Evolutionary conservation across 2,113 vertebrate genomes (phyloP).

Genomic region (Bubo scandiacus): DNA sequence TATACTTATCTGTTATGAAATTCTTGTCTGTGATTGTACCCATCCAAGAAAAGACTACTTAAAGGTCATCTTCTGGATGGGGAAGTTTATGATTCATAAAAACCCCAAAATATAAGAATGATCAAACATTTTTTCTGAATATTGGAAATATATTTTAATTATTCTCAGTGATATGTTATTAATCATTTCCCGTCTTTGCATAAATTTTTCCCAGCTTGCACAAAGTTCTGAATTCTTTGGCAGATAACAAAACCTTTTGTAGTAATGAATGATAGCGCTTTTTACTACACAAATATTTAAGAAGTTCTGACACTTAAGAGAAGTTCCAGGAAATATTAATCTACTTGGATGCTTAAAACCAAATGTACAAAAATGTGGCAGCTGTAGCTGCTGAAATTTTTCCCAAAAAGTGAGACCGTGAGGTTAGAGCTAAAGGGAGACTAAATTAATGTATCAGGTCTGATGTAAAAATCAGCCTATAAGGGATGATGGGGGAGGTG

Average conservation of each 20-base stretch:
- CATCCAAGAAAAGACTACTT: background rate
- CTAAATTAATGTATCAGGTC: background rate
- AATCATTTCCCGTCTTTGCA: background rate
- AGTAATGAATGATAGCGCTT: background rate
- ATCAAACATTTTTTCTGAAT: background rate
- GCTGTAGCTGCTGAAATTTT: background rate
- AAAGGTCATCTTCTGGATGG: background rate
- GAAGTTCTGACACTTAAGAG: background rate
- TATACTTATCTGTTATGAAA: background rate
- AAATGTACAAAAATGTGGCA: background rate
- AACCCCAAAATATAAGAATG: background rate
- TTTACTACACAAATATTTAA: background rate
- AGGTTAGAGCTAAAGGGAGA: background rate
- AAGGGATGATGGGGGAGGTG: background rate
- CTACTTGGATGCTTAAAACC: background rate
- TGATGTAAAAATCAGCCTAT: background rate
- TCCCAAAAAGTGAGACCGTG: background rate
- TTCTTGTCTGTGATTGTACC: background rate
- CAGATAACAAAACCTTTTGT: slow-evolving; percentile 20
- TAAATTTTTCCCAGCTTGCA: background rate
- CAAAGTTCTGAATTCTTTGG: slow-evolving; percentile 18
- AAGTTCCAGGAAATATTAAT: slow-evolving; percentile 17
- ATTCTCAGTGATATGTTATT: background rate
- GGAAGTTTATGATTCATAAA: background rate
- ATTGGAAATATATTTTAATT: background rate